Conservation (phyloP, 2,888 invertebrate species). For the Calameuta idolon region DNA sequence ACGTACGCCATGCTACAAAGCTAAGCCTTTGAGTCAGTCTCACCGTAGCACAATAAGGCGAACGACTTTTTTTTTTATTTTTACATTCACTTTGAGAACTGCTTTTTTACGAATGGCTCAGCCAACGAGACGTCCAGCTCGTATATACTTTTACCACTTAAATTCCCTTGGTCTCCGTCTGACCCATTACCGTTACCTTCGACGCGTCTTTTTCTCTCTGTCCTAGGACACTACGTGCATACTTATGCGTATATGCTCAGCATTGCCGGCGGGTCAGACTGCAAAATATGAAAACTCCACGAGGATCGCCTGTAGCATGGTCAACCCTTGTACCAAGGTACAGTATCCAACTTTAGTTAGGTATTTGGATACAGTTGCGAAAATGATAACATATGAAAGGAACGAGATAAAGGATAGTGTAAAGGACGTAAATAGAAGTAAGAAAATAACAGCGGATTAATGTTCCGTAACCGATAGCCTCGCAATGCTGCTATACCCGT, state of each 20-base stretch:
- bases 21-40: constrained; percentile 66
- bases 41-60: constrained; percentile 65
- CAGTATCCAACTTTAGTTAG: neutral
- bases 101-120: constrained; percentile 4
- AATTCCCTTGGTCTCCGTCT: neutral
- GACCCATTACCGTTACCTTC: neutral
- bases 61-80: constrained; percentile 53
- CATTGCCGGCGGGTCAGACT: neutral
- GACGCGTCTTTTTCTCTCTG: neutral
- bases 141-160: neutral
- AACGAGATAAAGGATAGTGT: neutral
- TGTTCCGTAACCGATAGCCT: neutral
- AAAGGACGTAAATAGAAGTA: neutral
- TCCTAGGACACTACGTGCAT: neutral
- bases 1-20: constrained; percentile 51
- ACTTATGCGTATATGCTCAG: neutral
- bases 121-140: neutral
- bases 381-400: neutral
- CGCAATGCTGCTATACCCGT: neutral
- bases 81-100: constrained; percentile 45
- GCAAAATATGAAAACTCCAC: neutral
- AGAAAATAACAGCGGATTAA: neutral
- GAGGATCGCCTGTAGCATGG: neutral
- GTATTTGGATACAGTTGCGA: neutral
- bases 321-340: neutral